Percentiles rank a stretch among this genome's conserved stretches.
Conservation (phyloP, 2,113 vertebrate species). For the Catharus bicknelli region DNA sequence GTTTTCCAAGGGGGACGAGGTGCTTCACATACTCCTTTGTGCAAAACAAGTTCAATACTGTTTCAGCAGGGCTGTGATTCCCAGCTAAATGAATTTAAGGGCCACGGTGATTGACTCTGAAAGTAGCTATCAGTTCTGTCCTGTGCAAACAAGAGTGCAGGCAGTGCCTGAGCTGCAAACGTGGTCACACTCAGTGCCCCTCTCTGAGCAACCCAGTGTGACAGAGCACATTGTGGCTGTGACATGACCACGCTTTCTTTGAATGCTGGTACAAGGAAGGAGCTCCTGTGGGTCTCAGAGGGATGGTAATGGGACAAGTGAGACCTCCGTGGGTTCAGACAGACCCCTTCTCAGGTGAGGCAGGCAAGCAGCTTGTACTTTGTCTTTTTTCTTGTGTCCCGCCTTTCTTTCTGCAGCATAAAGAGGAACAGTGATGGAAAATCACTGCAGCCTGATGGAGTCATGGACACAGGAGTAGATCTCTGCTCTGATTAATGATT, state of each 20-base stretch:
- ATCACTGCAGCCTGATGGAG: background rate
- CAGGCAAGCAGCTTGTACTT: accelerated
- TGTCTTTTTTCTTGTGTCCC: background rate
- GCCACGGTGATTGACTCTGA: accelerated
- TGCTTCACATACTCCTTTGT: background rate
- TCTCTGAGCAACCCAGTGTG: accelerated
- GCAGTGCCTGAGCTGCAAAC: background rate
- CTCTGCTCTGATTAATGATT: background rate
- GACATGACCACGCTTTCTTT: accelerated
- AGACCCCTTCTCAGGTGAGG: background rate
- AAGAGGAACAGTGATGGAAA: background rate
- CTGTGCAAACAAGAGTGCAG: background rate
- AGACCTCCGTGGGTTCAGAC: background rate
- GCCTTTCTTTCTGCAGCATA: background rate
- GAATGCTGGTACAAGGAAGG: background rate
- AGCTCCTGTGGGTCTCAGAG: background rate
- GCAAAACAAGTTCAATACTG: accelerated
- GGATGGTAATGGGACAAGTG: too few species aligned
- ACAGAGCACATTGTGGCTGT: background rate
- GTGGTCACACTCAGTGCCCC: background rate
- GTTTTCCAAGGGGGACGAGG: background rate
- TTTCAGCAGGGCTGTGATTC: background rate
- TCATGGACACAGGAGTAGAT: background rate
- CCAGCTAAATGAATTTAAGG: background rate
- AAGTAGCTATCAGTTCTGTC: background rate